Evolutionary conservation across 2,797 vertebrate species (phyloP).

Genomic region (Argyrosomus regius): DNA sequence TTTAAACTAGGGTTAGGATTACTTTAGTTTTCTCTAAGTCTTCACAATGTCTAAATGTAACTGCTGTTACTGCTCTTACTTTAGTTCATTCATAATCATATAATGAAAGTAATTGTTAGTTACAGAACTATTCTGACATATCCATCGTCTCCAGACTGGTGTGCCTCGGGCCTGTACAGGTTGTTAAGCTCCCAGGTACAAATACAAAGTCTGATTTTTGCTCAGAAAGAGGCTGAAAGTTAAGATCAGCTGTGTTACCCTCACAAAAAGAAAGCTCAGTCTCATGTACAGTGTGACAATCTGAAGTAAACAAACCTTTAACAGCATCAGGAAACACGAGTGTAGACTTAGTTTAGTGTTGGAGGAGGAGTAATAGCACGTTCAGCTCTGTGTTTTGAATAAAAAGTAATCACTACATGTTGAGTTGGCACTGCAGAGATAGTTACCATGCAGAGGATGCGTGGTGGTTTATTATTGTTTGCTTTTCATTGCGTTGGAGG

Average conservation of each 20-base stretch:
- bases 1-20: too few species aligned
- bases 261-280: not conserved
- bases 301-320: not conserved
- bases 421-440: not conserved
- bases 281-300: not conserved
- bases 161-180: too few species aligned
- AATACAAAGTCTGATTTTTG: not conserved
- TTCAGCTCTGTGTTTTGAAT: conserved; percentile 5
- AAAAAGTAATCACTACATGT: conserved; percentile 1
- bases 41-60: too few species aligned
- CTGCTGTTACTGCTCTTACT: too few species aligned
- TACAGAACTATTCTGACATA: too few species aligned
- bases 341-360: not conserved
- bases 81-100: too few species aligned
- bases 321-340: not conserved
- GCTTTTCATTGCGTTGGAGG: conserved; percentile 51
- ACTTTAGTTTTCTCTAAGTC: too few species aligned
- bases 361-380: not conserved
- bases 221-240: not conserved
- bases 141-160: too few species aligned
- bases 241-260: not conserved
- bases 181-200: not conserved
- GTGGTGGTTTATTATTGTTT: conserved; percentile 12
- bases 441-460: not conserved
- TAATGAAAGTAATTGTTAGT: too few species aligned